Percentiles rank a stretch among this genome's conserved stretches.
Conservation (phyloP, 1,140 invertebrate genomes). For the Akabosia matsudoensis region DNA sequence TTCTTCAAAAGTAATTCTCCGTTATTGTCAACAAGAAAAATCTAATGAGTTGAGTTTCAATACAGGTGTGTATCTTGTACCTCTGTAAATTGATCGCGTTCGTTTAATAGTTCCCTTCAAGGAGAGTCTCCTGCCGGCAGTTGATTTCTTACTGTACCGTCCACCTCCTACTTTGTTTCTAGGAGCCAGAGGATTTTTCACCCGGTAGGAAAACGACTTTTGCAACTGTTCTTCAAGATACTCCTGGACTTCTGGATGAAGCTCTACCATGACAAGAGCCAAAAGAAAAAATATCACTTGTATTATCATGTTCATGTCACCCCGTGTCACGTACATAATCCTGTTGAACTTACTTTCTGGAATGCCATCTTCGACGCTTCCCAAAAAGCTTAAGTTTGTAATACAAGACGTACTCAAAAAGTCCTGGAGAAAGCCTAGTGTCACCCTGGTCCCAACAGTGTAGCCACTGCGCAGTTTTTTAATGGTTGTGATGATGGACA, state of each 20-base stretch:
- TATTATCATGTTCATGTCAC: not conserved
- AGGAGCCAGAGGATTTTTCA: slow-evolving; percentile 57
- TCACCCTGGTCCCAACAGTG: slow-evolving; percentile 94
- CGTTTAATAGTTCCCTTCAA: slow-evolving; percentile 82
- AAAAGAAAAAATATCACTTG: not conserved
- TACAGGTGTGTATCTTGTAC: no score
- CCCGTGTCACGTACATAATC: no score
- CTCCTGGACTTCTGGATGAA: slow-evolving; percentile 76
- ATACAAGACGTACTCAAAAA: slow-evolving; percentile 94
- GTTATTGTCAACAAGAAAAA: not conserved
- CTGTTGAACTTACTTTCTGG: slow-evolving; percentile 64
- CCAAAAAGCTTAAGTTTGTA: slow-evolving; percentile 89
- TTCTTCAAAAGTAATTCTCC: not conserved
- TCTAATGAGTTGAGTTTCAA: not conserved
- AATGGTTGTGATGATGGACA: slow-evolving; percentile 94
- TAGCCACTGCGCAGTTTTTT: slow-evolving; percentile 98
- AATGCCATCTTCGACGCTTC: slow-evolving; percentile 83
- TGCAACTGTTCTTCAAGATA: slow-evolving; percentile 84
- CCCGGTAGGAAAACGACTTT: slow-evolving; percentile 70
- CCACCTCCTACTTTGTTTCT: slow-evolving; percentile 26
- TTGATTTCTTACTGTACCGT: slow-evolving; percentile 28
- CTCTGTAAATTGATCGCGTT: slow-evolving; percentile 67
- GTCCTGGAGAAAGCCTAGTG: slow-evolving; percentile 82
- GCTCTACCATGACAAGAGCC: slow-evolving; percentile 54
- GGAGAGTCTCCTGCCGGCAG: slow-evolving; percentile 63